Evolutionary conservation across 1,140 invertebrate species (phyloP).

Genomic region (Zaprionus kolodkinae): DNA sequence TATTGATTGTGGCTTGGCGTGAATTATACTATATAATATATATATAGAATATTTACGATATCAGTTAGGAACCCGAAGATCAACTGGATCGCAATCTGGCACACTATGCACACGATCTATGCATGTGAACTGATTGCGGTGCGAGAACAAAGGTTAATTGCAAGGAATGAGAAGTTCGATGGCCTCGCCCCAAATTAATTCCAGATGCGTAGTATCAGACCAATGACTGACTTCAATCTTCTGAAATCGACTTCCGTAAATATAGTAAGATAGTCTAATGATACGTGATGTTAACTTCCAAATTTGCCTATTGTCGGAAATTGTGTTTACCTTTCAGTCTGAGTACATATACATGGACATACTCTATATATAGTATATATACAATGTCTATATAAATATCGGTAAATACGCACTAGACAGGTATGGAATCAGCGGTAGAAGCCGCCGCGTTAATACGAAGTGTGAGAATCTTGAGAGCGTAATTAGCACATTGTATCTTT

Average conservation of each 20-base stretch:
- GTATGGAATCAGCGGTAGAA: slow-evolving; percentile 29
- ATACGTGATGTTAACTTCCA: too few relatives aligned
- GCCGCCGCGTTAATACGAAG: slow-evolving; percentile 38
- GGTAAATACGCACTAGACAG: slow-evolving; percentile 31
- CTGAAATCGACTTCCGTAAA: too few relatives aligned
- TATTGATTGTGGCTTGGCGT: slow-evolving; percentile 1
- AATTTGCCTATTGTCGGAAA: background rate
- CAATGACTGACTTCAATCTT: too few relatives aligned
- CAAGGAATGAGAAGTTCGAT: background rate
- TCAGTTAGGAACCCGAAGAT: background rate
- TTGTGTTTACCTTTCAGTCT: background rate
- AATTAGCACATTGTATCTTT: slow-evolving; percentile 65
- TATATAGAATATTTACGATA: background rate
- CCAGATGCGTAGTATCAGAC: background rate
- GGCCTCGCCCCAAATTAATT: background rate
- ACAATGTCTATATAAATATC: slow-evolving; percentile 12
- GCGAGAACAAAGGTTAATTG: background rate
- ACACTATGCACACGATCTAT: background rate
- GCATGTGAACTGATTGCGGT: too few relatives aligned
- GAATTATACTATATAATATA: background rate
- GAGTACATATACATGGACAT: slow-evolving; percentile 1
- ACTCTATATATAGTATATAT: background rate
- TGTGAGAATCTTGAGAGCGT: slow-evolving; percentile 77
- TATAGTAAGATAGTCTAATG: too few relatives aligned
- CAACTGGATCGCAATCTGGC: background rate